Conservation (phyloP, 2,797 vertebrate species). For the Smutsia gigantea region DNA sequence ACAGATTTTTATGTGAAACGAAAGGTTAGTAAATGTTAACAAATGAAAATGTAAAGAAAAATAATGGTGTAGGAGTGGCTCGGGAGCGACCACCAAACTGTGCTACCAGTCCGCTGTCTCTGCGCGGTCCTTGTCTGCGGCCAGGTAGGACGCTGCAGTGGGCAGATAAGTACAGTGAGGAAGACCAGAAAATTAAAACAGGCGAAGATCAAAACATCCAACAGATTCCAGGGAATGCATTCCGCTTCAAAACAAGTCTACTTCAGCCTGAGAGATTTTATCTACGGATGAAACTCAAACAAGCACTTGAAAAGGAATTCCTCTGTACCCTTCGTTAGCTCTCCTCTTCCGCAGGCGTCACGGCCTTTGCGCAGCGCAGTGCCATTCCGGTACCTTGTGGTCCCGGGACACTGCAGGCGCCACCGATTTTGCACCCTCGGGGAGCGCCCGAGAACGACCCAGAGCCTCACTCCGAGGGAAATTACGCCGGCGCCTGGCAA, state of each 20-base stretch:
- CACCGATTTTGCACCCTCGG: no score
- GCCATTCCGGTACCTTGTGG: fast-evolving
- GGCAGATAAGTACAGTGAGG: fast-evolving
- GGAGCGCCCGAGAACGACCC: no score
- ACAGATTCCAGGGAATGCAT: neutral
- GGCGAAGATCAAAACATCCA: neutral
- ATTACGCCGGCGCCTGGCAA: fast-evolving
- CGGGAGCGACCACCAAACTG: neutral
- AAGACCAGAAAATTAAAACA: neutral
- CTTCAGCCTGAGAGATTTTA: neutral
- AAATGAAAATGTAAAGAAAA: neutral
- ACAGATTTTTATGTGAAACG: neutral
- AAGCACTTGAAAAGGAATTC: neutral
- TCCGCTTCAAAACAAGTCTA: neutral
- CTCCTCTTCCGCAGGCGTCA: no score
- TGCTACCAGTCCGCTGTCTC: neutral
- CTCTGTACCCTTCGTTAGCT: no score
- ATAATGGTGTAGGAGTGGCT: neutral
- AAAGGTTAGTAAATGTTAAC: neutral
- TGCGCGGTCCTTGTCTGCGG: neutral
- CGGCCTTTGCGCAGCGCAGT: fast-evolving
- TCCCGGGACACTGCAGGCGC: neutral
- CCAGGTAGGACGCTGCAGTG: fast-evolving
- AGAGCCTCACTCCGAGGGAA: fast-evolving
- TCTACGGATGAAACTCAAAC: neutral